Evolutionary conservation across 2,113 vertebrate genomes (phyloP), one percentile per base, ranked within the genome.

Genomic region (Polypterus bichir): DNA sequence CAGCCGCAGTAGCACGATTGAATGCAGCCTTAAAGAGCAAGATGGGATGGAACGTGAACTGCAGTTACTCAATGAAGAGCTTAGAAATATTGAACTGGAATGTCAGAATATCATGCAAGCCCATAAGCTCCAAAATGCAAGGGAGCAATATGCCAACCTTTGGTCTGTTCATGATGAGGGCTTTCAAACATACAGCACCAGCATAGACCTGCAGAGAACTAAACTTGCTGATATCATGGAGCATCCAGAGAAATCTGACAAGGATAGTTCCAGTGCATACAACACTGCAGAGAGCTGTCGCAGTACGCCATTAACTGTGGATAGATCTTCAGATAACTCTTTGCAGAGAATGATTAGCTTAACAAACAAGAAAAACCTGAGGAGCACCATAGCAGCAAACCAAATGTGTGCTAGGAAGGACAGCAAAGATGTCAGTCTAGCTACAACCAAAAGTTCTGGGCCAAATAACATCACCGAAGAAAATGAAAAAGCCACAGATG

Each of bases 41-140:
- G 85, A 81, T 4, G 88, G 89, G 9, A 84, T 97, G 4, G 89
- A 97, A 63, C 89, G 87, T 1, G 95, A 98, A 78, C 86, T 98
- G 4, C 91, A 92, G 48, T 72, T 98, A 75, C 91, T 98, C 61
- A 98, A 96, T 3, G 93, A 97, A 64, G 95, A 98, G 67, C 83
- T 98, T 47, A 86, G 92, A 66, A 98, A 82, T 70, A 97, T 97
- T 68, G 92, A 98, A 72, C 84, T 95, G 0, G 93, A 97, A 67
- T 98, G 95, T 78, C 94, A 97, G 76, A 97, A 84, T 66, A 97
- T 98, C 78, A 97, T 97, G 92, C 88, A 93, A 70, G 91, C 92
- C 48, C 94, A 98, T 68, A 82, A 78, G 66, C 88, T 91, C 44
- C 84, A 88, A 57, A 90, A 89, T 67, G 81, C 80, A 59, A 86